phyloP scores from a whole-genome alignment of 2,888 invertebrate genomes.

The Epirrita christyi region DNA sequence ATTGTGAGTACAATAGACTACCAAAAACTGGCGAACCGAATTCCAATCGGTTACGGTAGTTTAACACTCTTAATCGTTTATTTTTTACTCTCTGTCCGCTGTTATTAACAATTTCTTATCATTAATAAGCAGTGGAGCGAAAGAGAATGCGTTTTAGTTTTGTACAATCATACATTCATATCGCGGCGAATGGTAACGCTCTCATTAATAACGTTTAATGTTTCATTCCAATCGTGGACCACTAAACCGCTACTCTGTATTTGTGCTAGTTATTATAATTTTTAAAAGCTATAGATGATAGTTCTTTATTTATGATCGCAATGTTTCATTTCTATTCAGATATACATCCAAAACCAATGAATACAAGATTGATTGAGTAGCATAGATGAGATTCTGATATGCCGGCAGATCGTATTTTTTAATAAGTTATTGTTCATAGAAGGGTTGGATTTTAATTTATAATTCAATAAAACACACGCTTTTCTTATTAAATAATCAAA shows the following conservation, averaged over 20 bases:
- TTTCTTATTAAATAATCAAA: slow-evolving; percentile 28
- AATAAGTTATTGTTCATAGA: neutral
- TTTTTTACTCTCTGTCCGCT: slow-evolving; percentile 70
- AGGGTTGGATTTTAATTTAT: slow-evolving; percentile 7
- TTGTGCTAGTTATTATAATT: slow-evolving; percentile 37
- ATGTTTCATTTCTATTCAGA: slow-evolving; percentile 34
- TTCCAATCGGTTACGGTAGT: slow-evolving; percentile 80
- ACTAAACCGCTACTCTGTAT: slow-evolving; percentile 40
- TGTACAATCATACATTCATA: slow-evolving; percentile 47
- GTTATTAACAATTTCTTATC: slow-evolving; percentile 79
- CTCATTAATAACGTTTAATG: slow-evolving; percentile 69
- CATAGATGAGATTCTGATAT: neutral
- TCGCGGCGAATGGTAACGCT: slow-evolving; percentile 59
- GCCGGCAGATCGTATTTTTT: slow-evolving; percentile 1
- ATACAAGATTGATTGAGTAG: slow-evolving; percentile 30
- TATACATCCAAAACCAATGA: slow-evolving; percentile 28
- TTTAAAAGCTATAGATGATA: slow-evolving; percentile 33
- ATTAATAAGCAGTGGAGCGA: slow-evolving; percentile 77
- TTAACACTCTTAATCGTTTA: slow-evolving; percentile 79
- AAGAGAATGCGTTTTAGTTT: slow-evolving; percentile 67
- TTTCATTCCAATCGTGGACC: slow-evolving; percentile 62
- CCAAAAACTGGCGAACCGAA: slow-evolving; percentile 71
- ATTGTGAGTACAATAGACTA: slow-evolving; percentile 69
- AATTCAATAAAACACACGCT: slow-evolving; percentile 15
- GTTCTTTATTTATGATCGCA: slow-evolving; percentile 42